Percentiles rank a stretch among this genome's conserved stretches.
These are phyloP conservation scores for Cyprinodon diabolis DNA, from an alignment of 2,797 vertebrate genomes.

Conservation along the genomic window DNA sequence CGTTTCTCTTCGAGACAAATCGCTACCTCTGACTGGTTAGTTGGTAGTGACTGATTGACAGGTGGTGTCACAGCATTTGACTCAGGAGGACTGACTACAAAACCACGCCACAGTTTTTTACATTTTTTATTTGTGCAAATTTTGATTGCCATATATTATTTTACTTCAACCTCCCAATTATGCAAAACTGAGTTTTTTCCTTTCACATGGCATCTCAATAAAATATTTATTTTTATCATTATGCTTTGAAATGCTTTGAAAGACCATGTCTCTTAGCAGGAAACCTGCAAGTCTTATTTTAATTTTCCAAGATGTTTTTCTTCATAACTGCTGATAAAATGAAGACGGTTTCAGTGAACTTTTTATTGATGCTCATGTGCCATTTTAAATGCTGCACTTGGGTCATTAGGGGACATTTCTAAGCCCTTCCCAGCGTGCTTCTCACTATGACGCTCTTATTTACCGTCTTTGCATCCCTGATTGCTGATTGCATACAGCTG, in stretches of 20 bases:
- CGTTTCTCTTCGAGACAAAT: no score
- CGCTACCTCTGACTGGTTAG: no score
- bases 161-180: background rate
- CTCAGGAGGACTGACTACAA: background rate
- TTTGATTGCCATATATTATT: background rate
- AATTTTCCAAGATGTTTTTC: background rate
- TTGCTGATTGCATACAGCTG: constrained; percentile 75
- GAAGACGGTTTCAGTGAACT: background rate
- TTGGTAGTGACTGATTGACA: no score
- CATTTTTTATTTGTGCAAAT: background rate
- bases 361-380: constrained; percentile 10
- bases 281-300: background rate
- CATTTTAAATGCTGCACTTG: constrained; percentile 19
- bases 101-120: background rate
- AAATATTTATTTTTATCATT: no score
- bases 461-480: constrained; percentile 57
- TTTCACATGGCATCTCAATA: no score
- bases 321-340: background rate
- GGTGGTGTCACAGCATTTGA: background rate
- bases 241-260: background rate
- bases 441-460: constrained; percentile 53
- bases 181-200: no score
- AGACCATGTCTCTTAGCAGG: background rate
- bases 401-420: constrained; percentile 44
- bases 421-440: constrained; percentile 34